Evolutionary conservation across 2,888 invertebrate genomes (phyloP), one percentile per base, ranked within the genome.

Genomic region (Eumerus sabulonum): DNA sequence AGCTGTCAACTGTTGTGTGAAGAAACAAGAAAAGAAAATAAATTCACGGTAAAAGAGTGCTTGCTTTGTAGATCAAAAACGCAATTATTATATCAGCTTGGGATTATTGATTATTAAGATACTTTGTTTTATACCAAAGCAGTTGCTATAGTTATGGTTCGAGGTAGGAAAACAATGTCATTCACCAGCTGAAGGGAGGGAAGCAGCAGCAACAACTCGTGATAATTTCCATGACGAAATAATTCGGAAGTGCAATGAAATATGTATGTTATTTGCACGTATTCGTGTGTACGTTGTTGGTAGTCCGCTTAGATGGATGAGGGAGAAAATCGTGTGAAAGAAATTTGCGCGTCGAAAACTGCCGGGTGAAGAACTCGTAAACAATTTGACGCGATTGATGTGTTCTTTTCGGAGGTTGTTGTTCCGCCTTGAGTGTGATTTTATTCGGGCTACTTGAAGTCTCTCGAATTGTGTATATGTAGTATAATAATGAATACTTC

Each of bases 211-310:
- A 54, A 54, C 16, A 64, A 59, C 70, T 76, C 64, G 59, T 71
- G 71, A 76, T 64, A 18, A 36, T 17, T 42, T 70, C 56, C 35
- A 59, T 76, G 76, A 76, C 59, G 76, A 71, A 76, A 76, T 71
- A 64, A 13, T 36, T 62, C n/a, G 35, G 48, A 53, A 71, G 62
- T 60, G 48, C 54, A 62, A 36, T 71, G 50, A 36, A 62, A 70
- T 70, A 44, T 40, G 1, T 70, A 44, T 40, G 1, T 51, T 59
- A 59, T 44, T 42, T 59, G 27, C 18, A 48, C 11, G 19, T 45
- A 36, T 7, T 44, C 18, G 19, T 12, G 9, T 40, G 40, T 11
- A 40, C 7, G 27, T 27, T 27, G 7, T 27, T 7, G 2, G 27
- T 27, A 27, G 2, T 27, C 2, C 40, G 42, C n/a, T 9, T 53